These are phyloP conservation scores for Ommatoiulus sabulosus DNA, from an alignment of 2,888 invertebrate species.

Conservation along the genomic window DNA sequence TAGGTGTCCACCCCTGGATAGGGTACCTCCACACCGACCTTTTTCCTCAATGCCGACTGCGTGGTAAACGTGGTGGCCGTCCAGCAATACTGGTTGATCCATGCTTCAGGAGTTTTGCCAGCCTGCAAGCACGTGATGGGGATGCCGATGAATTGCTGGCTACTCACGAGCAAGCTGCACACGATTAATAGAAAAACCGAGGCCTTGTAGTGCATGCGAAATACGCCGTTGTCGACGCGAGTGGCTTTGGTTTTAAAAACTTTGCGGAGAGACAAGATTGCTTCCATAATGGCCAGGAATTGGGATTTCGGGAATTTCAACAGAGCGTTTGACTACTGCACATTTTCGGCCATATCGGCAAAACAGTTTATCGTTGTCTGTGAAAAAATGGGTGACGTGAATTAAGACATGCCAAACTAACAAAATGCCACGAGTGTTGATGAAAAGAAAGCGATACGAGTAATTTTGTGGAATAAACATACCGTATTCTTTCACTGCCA, in stretches of 20 bases:
- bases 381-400: neutral
- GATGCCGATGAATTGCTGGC: conserved; percentile 95
- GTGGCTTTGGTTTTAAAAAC: neutral
- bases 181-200: conserved; percentile 91
- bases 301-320: neutral
- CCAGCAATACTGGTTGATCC: conserved; percentile 76
- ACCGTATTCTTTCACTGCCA: neutral
- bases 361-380: neutral
- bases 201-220: conserved; percentile 92
- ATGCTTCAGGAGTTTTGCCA: conserved; percentile 56
- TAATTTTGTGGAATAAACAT: neutral
- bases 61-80: conserved; percentile 70
- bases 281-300: neutral
- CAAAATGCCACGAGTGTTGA: neutral
- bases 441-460: neutral
- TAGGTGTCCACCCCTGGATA: conserved; percentile 74
- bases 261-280: neutral
- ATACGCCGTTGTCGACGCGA: conserved; percentile 85
- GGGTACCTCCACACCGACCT: conserved; percentile 59
- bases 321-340: neutral
- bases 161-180: conserved; percentile 91
- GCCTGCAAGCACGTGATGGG: conserved; percentile 89
- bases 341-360: neutral
- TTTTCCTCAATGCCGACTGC: conserved; percentile 63
- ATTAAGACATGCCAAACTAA: neutral